Evolutionary conservation across 2,797 vertebrate genomes (phyloP).

Genomic region (Leptoclinus maculatus): DNA sequence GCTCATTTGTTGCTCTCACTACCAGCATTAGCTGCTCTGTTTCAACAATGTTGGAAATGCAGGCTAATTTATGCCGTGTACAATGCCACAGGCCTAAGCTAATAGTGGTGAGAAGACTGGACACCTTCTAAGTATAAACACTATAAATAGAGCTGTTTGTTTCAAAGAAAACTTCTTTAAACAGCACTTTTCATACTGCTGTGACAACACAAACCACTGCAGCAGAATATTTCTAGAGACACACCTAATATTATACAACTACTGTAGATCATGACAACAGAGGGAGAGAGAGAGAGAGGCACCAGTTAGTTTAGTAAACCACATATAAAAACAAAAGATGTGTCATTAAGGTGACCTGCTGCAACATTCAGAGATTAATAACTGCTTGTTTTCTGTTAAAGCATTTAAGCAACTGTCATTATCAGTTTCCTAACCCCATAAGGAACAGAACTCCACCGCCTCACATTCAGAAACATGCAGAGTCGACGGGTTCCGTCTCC

Average conservation of each 20-base stretch:
- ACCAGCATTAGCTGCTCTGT: background rate
- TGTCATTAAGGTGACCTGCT: background rate
- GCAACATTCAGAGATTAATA: background rate
- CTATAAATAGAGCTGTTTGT: background rate
- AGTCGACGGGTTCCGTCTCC: background rate
- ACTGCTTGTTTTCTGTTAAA: background rate
- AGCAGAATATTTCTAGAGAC: background rate
- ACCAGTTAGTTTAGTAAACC: background rate
- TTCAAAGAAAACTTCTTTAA: slow-evolving; percentile 1
- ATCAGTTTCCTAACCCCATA: background rate
- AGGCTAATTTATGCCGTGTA: background rate
- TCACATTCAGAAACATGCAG: background rate
- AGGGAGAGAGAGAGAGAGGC: background rate
- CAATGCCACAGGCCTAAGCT: background rate
- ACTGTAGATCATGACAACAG: background rate
- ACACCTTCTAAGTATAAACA: background rate
- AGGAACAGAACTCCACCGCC: background rate
- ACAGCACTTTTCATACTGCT: background rate
- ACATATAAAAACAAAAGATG: background rate
- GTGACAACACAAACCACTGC: background rate
- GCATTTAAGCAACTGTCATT: background rate
- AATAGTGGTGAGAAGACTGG: background rate
- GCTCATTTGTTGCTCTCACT: background rate
- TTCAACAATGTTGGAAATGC: background rate
- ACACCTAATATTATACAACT: background rate